Conservation (phyloP, 2,113 vertebrate species). For the Campylorhamphus procurvoides region DNA sequence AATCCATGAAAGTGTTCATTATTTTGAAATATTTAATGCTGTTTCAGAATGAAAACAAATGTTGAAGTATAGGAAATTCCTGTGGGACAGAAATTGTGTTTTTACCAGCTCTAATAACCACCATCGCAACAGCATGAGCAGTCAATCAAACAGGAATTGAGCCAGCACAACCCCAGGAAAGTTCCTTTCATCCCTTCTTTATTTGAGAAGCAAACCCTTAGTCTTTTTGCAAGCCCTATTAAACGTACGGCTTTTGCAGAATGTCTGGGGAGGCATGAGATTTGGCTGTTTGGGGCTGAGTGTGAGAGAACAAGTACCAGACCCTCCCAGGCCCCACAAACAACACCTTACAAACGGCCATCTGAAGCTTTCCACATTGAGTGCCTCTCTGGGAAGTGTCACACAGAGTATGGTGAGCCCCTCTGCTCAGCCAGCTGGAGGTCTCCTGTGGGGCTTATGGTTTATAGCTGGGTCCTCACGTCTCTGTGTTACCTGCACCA, state of each 20-base stretch:
- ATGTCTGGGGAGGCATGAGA: constrained; percentile 24
- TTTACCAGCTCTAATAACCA: constrained; percentile 65
- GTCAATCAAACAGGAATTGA: constrained; percentile 68
- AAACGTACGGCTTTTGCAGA: constrained; percentile 31
- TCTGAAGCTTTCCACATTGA: not conserved
- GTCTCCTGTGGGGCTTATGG: not conserved
- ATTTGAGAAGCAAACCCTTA: constrained; percentile 64
- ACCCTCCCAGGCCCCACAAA: constrained; percentile 1
- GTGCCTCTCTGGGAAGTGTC: not conserved
- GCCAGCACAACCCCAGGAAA: constrained; percentile 69
- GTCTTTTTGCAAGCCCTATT: constrained; percentile 65
- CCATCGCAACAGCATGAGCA: constrained; percentile 57
- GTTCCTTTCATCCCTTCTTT: constrained; percentile 70
- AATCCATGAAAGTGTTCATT: constrained; percentile 10
- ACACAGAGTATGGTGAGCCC: not conserved
- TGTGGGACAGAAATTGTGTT: constrained; percentile 41
- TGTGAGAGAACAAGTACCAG: constrained; percentile 61
- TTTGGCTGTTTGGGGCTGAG: not conserved
- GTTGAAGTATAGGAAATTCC: constrained; percentile 32
- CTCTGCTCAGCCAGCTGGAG: not conserved
- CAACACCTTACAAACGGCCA: constrained; percentile 1
- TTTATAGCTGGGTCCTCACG: not conserved
- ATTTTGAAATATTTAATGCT: constrained; percentile 42
- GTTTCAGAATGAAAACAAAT: constrained; percentile 53
- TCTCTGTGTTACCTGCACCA: not conserved